These are phyloP conservation scores for Sicus ferrugineus DNA, from an alignment of 2,888 invertebrate species.

Conservation along the genomic window DNA sequence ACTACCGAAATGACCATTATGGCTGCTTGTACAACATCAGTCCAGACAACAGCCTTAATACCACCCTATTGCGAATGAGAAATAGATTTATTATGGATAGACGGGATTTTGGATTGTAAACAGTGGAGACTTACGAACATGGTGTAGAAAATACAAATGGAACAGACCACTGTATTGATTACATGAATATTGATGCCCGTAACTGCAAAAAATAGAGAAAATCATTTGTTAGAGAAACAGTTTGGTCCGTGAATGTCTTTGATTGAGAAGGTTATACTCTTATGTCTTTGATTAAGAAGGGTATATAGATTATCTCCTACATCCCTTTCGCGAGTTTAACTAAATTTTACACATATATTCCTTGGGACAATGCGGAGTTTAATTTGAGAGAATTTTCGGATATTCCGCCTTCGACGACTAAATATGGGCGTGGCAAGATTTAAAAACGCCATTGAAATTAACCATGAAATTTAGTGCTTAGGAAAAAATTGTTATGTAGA, in stretches of 20 bases:
- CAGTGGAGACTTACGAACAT: constrained; percentile 65
- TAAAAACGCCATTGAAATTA: too few relatives aligned
- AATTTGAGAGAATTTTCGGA: not conserved
- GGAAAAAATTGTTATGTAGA: too few relatives aligned
- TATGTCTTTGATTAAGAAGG: too few relatives aligned
- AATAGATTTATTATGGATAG: not conserved
- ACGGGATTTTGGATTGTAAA: not conserved
- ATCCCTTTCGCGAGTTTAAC: too few relatives aligned
- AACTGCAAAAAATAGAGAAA: too few relatives aligned
- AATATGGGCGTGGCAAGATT: too few relatives aligned
- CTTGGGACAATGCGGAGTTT: not conserved
- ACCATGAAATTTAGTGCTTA: too few relatives aligned
- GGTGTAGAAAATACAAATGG: constrained; percentile 70
- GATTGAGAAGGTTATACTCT: too few relatives aligned
- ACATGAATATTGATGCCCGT: constrained; percentile 68
- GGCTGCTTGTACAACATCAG: constrained; percentile 65
- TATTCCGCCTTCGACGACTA: too few relatives aligned
- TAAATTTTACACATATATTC: not conserved
- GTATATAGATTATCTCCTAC: too few relatives aligned
- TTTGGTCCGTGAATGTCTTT: not conserved
- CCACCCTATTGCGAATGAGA: constrained; percentile 60
- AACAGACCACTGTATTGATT: constrained; percentile 67
- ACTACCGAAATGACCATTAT: constrained; percentile 63
- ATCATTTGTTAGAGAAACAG: not conserved
- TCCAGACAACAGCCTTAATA: constrained; percentile 68